phyloP scores from a whole-genome alignment of 2,113 vertebrate species.

The Tonatia bakeri region DNA sequence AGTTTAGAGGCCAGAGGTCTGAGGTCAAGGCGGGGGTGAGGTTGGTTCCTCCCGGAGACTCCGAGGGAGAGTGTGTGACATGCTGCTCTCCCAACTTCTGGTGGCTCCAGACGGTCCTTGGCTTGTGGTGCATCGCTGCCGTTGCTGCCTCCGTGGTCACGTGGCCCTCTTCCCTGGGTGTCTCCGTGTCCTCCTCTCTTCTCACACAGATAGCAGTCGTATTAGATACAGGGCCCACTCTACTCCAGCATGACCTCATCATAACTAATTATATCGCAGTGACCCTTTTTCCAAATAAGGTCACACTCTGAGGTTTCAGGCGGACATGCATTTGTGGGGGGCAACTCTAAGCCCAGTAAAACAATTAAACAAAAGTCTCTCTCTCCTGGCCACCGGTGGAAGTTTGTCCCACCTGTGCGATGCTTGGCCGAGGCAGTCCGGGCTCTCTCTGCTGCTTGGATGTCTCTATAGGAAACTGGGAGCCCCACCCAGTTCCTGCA shows the following conservation, averaged over 20 bases:
- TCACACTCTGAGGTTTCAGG: neutral
- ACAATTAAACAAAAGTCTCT: neutral
- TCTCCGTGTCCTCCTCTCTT: neutral
- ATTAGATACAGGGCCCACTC: neutral
- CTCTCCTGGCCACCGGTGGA: neutral
- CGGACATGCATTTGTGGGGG: neutral
- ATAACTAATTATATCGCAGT: neutral
- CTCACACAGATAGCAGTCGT: neutral
- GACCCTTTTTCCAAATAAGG: neutral
- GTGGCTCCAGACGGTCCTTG: neutral
- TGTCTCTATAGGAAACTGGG: neutral
- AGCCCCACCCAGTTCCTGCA: neutral
- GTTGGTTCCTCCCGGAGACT: neutral
- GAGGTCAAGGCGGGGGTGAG: neutral
- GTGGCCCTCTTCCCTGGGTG: fast-evolving
- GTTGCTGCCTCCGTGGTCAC: neutral
- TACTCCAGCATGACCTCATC: neutral
- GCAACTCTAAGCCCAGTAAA: neutral
- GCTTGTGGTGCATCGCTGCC: neutral
- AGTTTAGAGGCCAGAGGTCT: neutral
- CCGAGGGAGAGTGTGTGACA: neutral
- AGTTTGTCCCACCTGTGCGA: neutral
- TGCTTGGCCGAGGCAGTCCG: neutral
- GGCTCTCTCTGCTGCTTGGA: neutral
- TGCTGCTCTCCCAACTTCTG: neutral